Evolutionary conservation across 2,797 vertebrate genomes (phyloP).

Genomic region (Anas georgica): DNA sequence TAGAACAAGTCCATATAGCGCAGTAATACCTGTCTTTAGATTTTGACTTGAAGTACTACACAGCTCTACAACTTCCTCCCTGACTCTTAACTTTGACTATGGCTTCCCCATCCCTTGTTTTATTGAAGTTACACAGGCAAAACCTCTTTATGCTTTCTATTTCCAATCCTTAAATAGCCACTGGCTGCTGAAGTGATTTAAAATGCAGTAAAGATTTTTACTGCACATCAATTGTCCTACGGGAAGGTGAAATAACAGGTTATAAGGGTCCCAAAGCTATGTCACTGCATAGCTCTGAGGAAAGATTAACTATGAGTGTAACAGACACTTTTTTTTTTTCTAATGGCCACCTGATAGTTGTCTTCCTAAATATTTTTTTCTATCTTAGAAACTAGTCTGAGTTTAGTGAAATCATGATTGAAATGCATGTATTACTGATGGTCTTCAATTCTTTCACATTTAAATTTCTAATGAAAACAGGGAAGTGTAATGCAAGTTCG

Average conservation of each 20-base stretch:
- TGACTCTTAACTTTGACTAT: background rate
- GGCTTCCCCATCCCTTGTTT: background rate
- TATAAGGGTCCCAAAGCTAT: background rate
- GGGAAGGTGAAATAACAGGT: constrained; percentile 31
- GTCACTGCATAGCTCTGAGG: background rate
- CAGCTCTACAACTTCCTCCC: background rate
- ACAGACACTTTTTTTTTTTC: background rate
- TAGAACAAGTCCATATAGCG: constrained; percentile 27
- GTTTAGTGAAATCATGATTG: constrained; percentile 6
- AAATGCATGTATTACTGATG: background rate
- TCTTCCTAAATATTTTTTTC: background rate
- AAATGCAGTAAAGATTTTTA: constrained; percentile 51
- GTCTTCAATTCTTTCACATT: background rate
- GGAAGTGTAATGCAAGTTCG: background rate
- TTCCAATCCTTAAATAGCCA: background rate
- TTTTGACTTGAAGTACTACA: background rate
- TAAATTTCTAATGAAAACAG: background rate
- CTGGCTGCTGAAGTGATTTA: constrained; percentile 33
- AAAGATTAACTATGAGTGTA: background rate
- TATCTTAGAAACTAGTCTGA: background rate
- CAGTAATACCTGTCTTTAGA: constrained; percentile 10
- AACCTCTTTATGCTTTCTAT: background rate
- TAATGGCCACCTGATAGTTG: background rate
- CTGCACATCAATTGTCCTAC: background rate
- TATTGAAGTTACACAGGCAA: background rate